These are phyloP conservation scores for Stichopus horrens DNA, from an alignment of 53 echinoderm and acorn worm species.

Conservation along the genomic window DNA sequence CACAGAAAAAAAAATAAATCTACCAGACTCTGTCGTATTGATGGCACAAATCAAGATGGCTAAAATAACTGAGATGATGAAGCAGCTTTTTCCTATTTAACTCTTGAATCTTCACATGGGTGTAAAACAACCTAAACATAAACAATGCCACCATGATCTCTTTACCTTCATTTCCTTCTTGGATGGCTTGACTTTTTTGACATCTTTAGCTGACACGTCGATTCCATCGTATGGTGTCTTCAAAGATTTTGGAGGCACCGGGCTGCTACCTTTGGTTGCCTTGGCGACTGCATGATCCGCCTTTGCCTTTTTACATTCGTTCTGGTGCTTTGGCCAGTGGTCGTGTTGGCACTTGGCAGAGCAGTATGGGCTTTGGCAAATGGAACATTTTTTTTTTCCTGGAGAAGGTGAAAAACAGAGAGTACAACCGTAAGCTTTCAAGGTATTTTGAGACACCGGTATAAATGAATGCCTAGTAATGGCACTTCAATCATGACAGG, in stretches of 20 bases:
- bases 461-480: no score
- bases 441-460: no score
- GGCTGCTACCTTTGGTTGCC: neutral
- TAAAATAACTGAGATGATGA: no score
- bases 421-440: no score
- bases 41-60: no score
- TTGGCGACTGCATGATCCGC: neutral
- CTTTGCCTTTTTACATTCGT: slow-evolving; percentile 9
- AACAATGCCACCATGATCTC: no score
- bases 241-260: neutral
- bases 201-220: neutral
- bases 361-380: slow-evolving; percentile 22
- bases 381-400: slow-evolving; percentile 22
- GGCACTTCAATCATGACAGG: no score
- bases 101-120: no score
- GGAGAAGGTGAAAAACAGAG: neutral
- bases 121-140: no score
- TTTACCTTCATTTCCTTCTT: slow-evolving; percentile 14
- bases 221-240: neutral
- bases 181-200: neutral
- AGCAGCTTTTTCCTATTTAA: no score
- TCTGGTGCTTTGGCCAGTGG: slow-evolving; percentile 25
- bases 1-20: no score
- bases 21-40: no score
- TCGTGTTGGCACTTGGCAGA: slow-evolving; percentile 13